phyloP scores from a whole-genome alignment of 2,797 vertebrate genomes.

The Melanogrammus aeglefinus region DNA sequence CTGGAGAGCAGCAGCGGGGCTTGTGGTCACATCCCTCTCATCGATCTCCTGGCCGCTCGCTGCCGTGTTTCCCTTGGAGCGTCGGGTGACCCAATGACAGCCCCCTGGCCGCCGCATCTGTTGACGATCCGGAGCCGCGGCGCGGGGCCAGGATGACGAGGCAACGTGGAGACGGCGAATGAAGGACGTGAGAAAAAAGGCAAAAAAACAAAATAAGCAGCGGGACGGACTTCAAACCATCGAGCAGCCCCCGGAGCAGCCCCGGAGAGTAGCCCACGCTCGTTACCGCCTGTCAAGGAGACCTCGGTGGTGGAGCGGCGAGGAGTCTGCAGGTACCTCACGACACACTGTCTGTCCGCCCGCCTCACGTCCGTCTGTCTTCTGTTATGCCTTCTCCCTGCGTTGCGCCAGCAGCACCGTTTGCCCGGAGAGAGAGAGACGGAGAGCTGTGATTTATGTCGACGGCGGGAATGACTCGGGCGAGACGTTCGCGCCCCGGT shows the following conservation, averaged over 20 bases:
- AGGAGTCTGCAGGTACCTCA: not conserved
- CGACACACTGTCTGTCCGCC: not conserved
- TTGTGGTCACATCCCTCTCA: constrained; percentile 37
- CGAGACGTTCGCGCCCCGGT: constrained; percentile 45
- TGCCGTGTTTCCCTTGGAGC: constrained; percentile 28
- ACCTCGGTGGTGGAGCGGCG: not conserved
- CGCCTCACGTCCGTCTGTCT: not conserved
- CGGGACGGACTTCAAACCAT: constrained; percentile 43
- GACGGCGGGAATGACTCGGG: constrained; percentile 60
- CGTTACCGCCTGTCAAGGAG: not conserved
- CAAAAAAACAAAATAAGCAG: not conserved
- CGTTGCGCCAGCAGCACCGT: not conserved
- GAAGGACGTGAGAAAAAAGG: constrained; percentile 19
- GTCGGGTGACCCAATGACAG: constrained; percentile 8
- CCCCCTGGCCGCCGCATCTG: constrained; percentile 21
- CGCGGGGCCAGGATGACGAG: constrained; percentile 38
- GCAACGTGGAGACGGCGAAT: constrained; percentile 40
- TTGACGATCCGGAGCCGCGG: constrained; percentile 6
- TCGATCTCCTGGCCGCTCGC: constrained; percentile 5
- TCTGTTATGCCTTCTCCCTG: not conserved
- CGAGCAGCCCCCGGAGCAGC: no score
- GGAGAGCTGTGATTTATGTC: constrained; percentile 48
- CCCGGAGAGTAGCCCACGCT: not conserved
- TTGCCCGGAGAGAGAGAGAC: not conserved
- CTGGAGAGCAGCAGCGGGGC: constrained; percentile 43